Conservation (phyloP, 2,888 invertebrate genomes). For the Flabesymbios commensalis region DNA sequence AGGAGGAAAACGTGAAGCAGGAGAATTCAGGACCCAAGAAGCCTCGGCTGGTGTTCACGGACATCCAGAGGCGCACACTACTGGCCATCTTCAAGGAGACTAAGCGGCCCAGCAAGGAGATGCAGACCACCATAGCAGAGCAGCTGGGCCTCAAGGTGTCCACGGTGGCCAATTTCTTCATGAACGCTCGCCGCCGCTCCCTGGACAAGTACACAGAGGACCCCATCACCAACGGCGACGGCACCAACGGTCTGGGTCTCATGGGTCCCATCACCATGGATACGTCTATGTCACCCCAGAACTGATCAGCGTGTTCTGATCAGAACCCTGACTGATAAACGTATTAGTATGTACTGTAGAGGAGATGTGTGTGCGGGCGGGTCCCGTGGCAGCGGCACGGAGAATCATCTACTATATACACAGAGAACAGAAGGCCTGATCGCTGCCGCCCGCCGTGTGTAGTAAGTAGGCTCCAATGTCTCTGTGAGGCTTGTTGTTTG, state of each 20-base stretch:
- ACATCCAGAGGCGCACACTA: conserved; percentile 98
- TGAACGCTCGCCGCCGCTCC: conserved; percentile 95
- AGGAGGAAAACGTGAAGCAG: conserved; percentile 43
- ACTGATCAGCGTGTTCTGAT: too few species aligned
- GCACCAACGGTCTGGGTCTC: not conserved
- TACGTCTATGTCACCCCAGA: not conserved
- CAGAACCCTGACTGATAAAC: too few species aligned
- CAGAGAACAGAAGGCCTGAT: too few species aligned
- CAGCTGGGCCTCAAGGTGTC: conserved; percentile 96
- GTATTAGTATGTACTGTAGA: too few species aligned
- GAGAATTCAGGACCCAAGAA: conserved; percentile 84
- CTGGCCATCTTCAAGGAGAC: conserved; percentile 99
- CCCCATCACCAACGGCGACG: not conserved
- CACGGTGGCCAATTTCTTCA: conserved; percentile 99
- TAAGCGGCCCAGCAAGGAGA: conserved; percentile 98
- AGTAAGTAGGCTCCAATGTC: too few species aligned
- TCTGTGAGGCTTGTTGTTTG: too few species aligned
- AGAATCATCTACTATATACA: too few species aligned
- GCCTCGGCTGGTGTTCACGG: conserved; percentile 99
- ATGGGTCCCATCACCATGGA: not conserved
- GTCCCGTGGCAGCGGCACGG: too few species aligned
- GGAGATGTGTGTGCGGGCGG: too few species aligned
- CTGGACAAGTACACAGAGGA: conserved; percentile 93
- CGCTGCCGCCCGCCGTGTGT: too few species aligned
- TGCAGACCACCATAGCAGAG: conserved; percentile 98